phyloP scores from a whole-genome alignment of 2,113 vertebrate genomes.

The Bos javanicus region DNA sequence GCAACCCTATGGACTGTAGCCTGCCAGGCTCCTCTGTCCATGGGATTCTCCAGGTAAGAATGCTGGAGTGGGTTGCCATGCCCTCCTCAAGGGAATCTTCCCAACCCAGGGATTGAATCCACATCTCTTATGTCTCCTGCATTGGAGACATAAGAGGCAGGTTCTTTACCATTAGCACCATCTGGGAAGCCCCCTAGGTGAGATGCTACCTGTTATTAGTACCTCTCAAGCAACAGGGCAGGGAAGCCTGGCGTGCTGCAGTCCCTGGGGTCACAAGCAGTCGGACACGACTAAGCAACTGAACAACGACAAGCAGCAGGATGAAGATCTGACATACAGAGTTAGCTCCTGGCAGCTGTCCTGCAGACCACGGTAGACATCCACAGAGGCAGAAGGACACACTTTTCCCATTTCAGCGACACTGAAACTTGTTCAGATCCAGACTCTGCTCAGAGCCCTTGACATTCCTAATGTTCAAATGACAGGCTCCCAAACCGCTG shows the following conservation, averaged over 20 bases:
- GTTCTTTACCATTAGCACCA: neutral
- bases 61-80: neutral
- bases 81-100: neutral
- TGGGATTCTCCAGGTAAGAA: neutral
- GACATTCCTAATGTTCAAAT: neutral
- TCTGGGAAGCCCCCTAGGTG: neutral
- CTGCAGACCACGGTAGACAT: accelerated
- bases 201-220: neutral
- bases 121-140: neutral
- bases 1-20: neutral
- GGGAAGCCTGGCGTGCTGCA: neutral
- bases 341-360: neutral
- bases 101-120: neutral
- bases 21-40: neutral
- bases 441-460: neutral
- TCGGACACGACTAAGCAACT: neutral
- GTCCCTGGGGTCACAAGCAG: neutral
- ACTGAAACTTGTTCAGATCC: neutral
- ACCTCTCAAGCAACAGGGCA: neutral
- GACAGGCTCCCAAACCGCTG: neutral
- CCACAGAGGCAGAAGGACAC: neutral
- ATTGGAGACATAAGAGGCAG: neutral
- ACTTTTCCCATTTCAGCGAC: neutral
- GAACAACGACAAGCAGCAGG: neutral
- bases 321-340: neutral